Evolutionary conservation across 2,888 invertebrate species (phyloP).

Genomic region (Bursaphelenchus okinawaensis): DNA sequence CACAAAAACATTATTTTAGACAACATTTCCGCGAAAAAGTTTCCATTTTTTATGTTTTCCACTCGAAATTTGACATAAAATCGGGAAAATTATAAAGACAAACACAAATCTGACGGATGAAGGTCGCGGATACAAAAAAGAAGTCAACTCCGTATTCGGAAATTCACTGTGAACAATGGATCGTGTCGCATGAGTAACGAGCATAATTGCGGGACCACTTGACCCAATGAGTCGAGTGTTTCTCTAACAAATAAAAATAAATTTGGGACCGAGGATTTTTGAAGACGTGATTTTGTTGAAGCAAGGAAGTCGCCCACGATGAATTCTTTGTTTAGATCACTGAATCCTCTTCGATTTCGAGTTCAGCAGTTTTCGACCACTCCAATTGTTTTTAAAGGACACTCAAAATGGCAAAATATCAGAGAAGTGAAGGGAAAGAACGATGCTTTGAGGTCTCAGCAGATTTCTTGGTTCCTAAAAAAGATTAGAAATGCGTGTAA

Average conservation of each 20-base stretch:
- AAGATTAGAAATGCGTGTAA: slow-evolving; percentile 35
- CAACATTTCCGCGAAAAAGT: too few relatives aligned
- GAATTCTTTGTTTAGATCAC: not conserved
- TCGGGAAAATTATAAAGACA: not conserved
- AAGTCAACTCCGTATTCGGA: not conserved
- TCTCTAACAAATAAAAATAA: too few relatives aligned
- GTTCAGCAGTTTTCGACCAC: slow-evolving; percentile 7
- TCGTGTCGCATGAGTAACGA: not conserved
- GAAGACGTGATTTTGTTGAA: too few relatives aligned
- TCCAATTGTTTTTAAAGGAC: slow-evolving; percentile 38
- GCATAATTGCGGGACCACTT: not conserved
- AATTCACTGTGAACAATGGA: not conserved
- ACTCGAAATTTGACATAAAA: not conserved
- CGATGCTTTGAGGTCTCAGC: slow-evolving; percentile 41
- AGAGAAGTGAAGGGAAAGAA: slow-evolving; percentile 50
- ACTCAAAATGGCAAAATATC: slow-evolving; percentile 57
- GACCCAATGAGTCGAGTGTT: not conserved
- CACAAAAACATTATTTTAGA: too few relatives aligned
- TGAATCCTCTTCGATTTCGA: not conserved
- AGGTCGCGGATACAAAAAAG: not conserved
- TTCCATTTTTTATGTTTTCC: too few relatives aligned
- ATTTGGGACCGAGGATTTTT: too few relatives aligned
- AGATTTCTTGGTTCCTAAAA: slow-evolving; percentile 35
- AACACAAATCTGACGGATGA: not conserved
- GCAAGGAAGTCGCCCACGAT: too few relatives aligned